Conservation (phyloP, 92 coral and sea anemone species). For the Epizoanthus ramosus region DNA sequence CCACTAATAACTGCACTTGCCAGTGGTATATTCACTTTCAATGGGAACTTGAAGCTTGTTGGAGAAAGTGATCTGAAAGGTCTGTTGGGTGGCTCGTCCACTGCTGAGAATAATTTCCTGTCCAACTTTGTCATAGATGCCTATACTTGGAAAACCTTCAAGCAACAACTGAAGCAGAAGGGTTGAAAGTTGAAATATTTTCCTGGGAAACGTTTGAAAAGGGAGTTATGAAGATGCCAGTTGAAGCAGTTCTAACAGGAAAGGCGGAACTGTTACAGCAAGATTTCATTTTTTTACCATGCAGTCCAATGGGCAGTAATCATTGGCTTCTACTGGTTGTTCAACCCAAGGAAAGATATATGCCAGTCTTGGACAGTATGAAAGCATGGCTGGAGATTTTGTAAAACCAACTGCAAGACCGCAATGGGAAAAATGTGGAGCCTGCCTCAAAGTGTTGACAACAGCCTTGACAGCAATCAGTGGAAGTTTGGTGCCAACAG, state of each 20-base stretch:
- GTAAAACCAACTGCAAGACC: neutral
- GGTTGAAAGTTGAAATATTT: slow-evolving; percentile 36
- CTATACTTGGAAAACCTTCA: slow-evolving; percentile 31
- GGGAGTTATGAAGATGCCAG: slow-evolving; percentile 10
- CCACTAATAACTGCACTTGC: neutral
- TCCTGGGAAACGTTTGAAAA: slow-evolving; percentile 33
- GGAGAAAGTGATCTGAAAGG: neutral
- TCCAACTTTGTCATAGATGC: slow-evolving; percentile 37
- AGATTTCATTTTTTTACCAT: slow-evolving; percentile 18
- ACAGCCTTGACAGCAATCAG: slow-evolving; percentile 10
- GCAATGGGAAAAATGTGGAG: neutral
- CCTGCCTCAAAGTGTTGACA: slow-evolving; percentile 22
- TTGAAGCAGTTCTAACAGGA: neutral
- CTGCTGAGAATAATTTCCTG: slow-evolving; percentile 12
- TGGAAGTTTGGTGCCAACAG: slow-evolving; percentile 28
- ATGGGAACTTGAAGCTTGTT: neutral
- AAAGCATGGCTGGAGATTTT: slow-evolving; percentile 2
- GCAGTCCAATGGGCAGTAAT: neutral
- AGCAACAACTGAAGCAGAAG: slow-evolving; percentile 5
- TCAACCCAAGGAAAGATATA: slow-evolving; percentile 3
- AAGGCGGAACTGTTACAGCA: slow-evolving; percentile 5
- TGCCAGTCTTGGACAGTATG: slow-evolving; percentile 33
- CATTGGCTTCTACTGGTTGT: slow-evolving; percentile 34
- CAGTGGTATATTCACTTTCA: neutral
- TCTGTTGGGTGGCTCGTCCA: neutral